These are phyloP conservation scores for Cyphotilapia sp. DNA, from an alignment of 2,113 vertebrate genomes.

Conservation along the genomic window DNA sequence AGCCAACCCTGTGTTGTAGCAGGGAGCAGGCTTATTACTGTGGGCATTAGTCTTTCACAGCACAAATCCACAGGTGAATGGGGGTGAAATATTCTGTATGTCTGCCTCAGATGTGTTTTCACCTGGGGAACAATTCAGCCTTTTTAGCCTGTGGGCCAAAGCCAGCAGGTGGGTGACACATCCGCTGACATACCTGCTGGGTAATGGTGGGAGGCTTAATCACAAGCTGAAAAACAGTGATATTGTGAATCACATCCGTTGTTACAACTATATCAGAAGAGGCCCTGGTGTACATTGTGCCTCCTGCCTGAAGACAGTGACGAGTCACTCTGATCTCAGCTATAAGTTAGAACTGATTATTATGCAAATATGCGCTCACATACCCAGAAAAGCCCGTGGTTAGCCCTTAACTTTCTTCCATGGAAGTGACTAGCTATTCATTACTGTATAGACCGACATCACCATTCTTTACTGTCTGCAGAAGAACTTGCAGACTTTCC, in stretches of 20 bases:
- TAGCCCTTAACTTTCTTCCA: neutral
- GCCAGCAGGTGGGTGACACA: constrained; percentile 27
- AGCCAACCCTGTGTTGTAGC: neutral
- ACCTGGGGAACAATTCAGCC: neutral
- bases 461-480: neutral
- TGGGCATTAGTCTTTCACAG: constrained; percentile 3
- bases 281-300: neutral
- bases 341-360: neutral
- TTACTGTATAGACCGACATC: neutral
- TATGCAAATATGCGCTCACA: neutral
- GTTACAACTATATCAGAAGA: constrained; percentile 7
- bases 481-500: neutral
- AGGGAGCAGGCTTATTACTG: constrained; percentile 1
- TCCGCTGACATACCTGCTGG: constrained; percentile 20
- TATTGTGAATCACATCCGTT: constrained; percentile 10
- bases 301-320: neutral
- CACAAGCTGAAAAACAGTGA: neutral
- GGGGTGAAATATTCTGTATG: constrained; percentile 1
- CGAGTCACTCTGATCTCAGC: constrained; percentile 1
- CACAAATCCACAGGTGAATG: neutral
- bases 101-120: neutral
- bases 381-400: neutral
- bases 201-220: constrained; percentile 26
- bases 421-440: neutral
- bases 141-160: constrained; percentile 7